Base-by-base conservation (phyloP, 2,888 invertebrate species). In the Ormia ochracea region DNA sequence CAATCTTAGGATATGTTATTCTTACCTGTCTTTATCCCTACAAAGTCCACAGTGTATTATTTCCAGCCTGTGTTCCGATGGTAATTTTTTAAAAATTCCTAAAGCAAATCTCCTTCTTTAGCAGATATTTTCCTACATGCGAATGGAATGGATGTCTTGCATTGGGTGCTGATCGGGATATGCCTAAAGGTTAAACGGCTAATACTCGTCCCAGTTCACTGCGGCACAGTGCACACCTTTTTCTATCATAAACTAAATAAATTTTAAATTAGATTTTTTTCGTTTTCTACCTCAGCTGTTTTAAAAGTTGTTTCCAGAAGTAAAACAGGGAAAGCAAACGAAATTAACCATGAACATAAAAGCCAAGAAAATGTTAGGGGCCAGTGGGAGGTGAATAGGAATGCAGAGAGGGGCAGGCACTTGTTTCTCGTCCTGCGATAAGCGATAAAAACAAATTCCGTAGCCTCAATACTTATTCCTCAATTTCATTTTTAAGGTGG, bases 231-330 rank as follows among this genome's bases (percentile, higher is more conserved):
- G 2, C 14, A 48, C 17, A 26, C 17, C 33, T 45, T 33, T 31
- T 10, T 43, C 9, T 43, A n/a, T 43, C 43, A 43, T 10, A 50
- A 50, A 52, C n/a, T 3, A 43, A 48, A 48, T 48, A 26, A 17
- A 12, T 61, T 72, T 43, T 10, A 17, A 6, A 28, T 19, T 50
- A 14, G 14, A 12, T 48, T 10, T n/a, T 1, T 19, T 26, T 48
- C 28, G 17, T n/a, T 59, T 59, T 28, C 6, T n/a, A 73, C 48
- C n/a, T 65, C 58, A 65, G 66, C 66, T 74, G 50, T 66, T 58
- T 23, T n/a, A 17, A 50, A 38, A 12, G 7, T 41, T 58, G 41
- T 31, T 17, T 41, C 12, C 21, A 48, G 41, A 65, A 58, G 31
- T 31, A 65, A 45, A 58, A 33, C 26, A 26, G 4, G 41, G 4